Evolutionary conservation across 2,888 invertebrate species (phyloP), one percentile per base, ranked within the genome.

Genomic region (Tipula lateralis): DNA sequence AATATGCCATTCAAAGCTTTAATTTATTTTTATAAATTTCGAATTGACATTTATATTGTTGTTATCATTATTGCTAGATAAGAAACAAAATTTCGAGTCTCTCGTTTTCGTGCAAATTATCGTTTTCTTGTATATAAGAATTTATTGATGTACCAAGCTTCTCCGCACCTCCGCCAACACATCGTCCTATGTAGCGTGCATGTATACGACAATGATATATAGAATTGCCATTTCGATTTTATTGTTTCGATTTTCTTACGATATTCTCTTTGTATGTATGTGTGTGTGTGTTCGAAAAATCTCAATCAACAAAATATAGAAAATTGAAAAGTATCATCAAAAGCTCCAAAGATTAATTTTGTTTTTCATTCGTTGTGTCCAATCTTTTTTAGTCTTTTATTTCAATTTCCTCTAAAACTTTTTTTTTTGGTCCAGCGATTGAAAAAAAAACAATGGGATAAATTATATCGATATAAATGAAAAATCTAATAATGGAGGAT

Each of bases 391-490:
- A 7, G 13, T 66, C 24, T 19, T 66, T 66, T 66, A 13, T 66
- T 66, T 66, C 66, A 66, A 66, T 66, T 66, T 66, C 66, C 66
- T 66, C 66, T 66, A 66, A 66, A 66, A 66, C 66, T 66, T 66
- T 24, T 66, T 66, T 44, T 66, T 66, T 66, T 66, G 3, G 19
- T 66, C 66, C 9, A 9, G 9, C 66, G 66, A 66, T 66, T 66
- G 66, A 24, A 66, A 66, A 24, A 66, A 66, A 66, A 66, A 66
- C 66, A 66, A 66, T 66, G 24, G 9, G 66, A 66, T 66, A 66
- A 66, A 19, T 66, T 66, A 24, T 66, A 24, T 66, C 66, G 1
- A 66, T 66, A n/a, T n/a, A 66, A 66, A 66, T 66, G 66, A 66
- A 66, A 66, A 66, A 66, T 66, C 66, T 24, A 66, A 66, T 66